These are phyloP conservation scores for Alethe diademata DNA, from an alignment of 2,113 vertebrate genomes.

Conservation along the genomic window DNA sequence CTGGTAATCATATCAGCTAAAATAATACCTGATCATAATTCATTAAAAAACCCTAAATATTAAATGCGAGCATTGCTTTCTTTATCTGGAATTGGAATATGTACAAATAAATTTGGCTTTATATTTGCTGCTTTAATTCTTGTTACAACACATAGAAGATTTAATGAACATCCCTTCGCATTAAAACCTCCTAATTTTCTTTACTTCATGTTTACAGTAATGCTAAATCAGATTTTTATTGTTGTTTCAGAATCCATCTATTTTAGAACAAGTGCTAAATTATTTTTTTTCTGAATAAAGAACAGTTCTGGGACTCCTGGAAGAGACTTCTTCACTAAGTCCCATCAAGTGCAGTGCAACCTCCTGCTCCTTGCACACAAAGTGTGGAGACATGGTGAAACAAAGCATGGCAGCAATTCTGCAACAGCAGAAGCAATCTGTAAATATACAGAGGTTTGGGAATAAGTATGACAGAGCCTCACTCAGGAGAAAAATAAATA, in stretches of 20 bases:
- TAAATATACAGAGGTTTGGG: neutral
- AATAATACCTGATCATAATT: neutral
- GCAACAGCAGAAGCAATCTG: neutral
- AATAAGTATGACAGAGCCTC: neutral
- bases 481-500: neutral
- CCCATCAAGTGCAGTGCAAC: neutral
- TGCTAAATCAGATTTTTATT: neutral
- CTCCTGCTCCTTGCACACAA: neutral
- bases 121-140: neutral
- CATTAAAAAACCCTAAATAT: neutral
- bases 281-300: neutral
- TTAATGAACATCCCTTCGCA: neutral
- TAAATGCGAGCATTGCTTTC: neutral
- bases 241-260: neutral
- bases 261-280: neutral
- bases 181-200: neutral
- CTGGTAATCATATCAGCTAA: neutral
- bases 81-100: neutral
- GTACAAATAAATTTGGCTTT: neutral
- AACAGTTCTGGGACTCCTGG: neutral
- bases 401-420: neutral
- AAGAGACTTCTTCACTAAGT: neutral
- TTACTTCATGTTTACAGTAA: neutral
- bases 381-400: rapidly evolving
- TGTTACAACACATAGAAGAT: neutral